Percentiles rank a stretch among this genome's conserved stretches.
Conservation (phyloP, 2,888 invertebrate genomes). For the Cheilosia impressa region DNA sequence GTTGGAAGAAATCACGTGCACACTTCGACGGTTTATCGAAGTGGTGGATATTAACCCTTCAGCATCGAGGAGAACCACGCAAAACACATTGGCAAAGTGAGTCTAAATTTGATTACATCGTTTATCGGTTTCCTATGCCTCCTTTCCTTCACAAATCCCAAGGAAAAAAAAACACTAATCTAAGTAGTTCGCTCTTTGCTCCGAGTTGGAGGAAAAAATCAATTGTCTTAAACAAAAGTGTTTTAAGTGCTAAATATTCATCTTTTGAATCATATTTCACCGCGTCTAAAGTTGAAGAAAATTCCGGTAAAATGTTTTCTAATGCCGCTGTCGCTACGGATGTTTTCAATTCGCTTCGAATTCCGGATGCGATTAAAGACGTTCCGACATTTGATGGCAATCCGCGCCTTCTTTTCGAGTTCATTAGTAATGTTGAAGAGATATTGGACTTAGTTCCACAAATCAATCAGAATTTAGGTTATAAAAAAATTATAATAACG, state of each 20-base stretch:
- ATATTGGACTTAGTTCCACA: constrained; percentile 38
- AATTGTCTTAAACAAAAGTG: no score
- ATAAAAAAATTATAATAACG: constrained; percentile 57
- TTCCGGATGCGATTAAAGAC: constrained; percentile 69
- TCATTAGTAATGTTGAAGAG: constrained; percentile 66
- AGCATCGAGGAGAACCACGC: no score
- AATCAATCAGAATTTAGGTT: constrained; percentile 30
- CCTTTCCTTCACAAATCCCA: no score
- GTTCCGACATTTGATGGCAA: constrained; percentile 51
- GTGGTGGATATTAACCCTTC: no score
- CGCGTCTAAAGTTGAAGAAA: background rate
- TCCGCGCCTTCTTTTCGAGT: constrained; percentile 40
- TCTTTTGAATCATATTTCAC: background rate
- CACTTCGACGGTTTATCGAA: no score
- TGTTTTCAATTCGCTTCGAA: constrained; percentile 28
- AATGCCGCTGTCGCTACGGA: background rate
- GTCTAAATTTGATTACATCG: no score
- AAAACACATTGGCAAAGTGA: no score
- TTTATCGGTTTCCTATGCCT: no score
- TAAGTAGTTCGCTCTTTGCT: no score
- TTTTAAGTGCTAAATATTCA: background rate
- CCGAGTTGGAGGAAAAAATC: no score
- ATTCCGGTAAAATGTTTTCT: background rate
- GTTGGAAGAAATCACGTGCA: no score
- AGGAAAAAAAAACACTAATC: no score